phyloP scores from a whole-genome alignment of 1,140 invertebrate genomes.

The Capitella teleta region DNA sequence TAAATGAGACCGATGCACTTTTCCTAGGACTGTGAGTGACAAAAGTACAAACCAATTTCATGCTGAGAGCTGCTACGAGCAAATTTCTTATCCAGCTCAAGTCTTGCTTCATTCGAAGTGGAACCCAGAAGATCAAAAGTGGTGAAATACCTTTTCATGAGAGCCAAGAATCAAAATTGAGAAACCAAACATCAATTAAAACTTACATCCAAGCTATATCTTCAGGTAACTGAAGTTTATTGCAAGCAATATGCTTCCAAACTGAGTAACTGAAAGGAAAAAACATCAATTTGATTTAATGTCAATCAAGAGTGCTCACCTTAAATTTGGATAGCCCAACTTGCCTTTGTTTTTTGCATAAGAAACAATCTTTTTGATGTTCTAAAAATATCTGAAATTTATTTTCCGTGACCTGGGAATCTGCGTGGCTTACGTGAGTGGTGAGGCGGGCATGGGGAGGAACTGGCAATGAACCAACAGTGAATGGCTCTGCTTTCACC shows the following conservation, averaged over 20 bases:
- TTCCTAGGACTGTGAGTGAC: background rate
- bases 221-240: slow-evolving; percentile 39
- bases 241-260: slow-evolving; percentile 43
- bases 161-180: background rate
- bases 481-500: slow-evolving; percentile 40
- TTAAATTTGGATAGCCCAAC: slow-evolving; percentile 32
- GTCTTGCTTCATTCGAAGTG: slow-evolving; percentile 17
- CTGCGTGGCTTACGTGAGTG: slow-evolving; percentile 18
- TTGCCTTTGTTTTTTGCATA: slow-evolving; percentile 39
- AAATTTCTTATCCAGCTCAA: slow-evolving; percentile 27
- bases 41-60: slow-evolving; percentile 16
- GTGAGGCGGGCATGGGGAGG: slow-evolving; percentile 26
- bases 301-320: slow-evolving; percentile 17
- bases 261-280: slow-evolving; percentile 32
- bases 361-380: slow-evolving; percentile 39
- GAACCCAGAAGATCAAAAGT: slow-evolving; percentile 29
- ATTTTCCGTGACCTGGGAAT: slow-evolving; percentile 1
- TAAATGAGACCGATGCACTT: too few species aligned
- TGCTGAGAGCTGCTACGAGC: slow-evolving; percentile 12
- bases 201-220: slow-evolving; percentile 41
- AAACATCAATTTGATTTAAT: background rate
- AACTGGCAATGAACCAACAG: slow-evolving; percentile 33
- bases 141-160: slow-evolving; percentile 26
- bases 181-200: too few species aligned
- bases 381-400: slow-evolving; percentile 23